Conservation (phyloP, 1,140 invertebrate genomes). For the Prorops nasuta region DNA sequence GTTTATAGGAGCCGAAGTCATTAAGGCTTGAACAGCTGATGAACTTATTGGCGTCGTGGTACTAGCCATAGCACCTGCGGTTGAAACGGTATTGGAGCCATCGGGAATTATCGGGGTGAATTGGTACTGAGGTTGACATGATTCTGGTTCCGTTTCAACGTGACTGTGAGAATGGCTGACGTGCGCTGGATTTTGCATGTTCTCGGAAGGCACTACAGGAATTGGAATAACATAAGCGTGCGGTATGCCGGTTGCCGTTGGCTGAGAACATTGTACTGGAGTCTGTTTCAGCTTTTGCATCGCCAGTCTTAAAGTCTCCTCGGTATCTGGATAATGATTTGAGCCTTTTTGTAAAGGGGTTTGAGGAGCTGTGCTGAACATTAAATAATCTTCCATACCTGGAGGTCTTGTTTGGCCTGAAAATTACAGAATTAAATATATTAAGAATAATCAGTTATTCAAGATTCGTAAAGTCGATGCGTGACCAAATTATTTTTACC, state of each 20-base stretch:
- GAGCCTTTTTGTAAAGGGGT: constrained; percentile 46
- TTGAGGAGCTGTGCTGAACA: constrained; percentile 52
- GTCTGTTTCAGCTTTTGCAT: constrained; percentile 51
- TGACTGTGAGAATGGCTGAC: constrained; percentile 25
- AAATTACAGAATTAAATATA: constrained; percentile 2
- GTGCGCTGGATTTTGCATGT: constrained; percentile 36
- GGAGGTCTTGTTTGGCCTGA: constrained; percentile 45
- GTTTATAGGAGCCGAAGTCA: constrained; percentile 25
- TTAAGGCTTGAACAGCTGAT: not conserved
- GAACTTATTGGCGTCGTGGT: no score
- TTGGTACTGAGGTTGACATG: no score
- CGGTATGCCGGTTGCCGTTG: constrained; percentile 35
- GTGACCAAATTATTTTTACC: constrained; percentile 24
- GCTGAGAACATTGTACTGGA: constrained; percentile 31
- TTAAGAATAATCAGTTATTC: no score
- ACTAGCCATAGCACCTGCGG: constrained; percentile 21
- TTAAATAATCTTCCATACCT: constrained; percentile 50
- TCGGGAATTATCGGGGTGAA: constrained; percentile 41
- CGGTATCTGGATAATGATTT: constrained; percentile 48
- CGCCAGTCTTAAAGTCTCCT: constrained; percentile 50
- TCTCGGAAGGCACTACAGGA: constrained; percentile 52
- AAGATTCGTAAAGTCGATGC: no score
- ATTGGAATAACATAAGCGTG: constrained; percentile 54
- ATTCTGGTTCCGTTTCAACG: constrained; percentile 21
- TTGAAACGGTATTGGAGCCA: constrained; percentile 24